Evolutionary conservation across 2,113 vertebrate species (phyloP), one percentile per base, ranked within the genome.

Genomic region (Eurystomus gularis): DNA sequence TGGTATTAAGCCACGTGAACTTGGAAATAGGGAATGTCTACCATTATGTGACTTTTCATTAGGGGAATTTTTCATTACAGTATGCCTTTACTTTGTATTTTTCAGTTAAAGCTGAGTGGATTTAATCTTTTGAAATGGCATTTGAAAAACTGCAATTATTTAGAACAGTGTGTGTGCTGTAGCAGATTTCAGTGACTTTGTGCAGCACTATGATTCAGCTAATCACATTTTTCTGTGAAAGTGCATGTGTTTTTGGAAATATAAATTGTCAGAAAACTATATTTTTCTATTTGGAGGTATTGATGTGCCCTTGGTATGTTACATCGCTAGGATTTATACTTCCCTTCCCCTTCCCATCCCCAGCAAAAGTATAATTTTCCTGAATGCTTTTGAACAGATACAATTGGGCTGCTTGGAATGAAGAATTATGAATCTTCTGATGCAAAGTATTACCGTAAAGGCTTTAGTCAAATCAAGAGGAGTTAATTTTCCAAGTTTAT

Each of bases 1-100:
- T 54, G 17, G 29, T 58, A 16, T 19, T 42, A 71, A 64, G 13
- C 17, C 1, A 5, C 1, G 0, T 57, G 42, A 85, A 28, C 24
- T 64, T 64, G 35, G 44, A 51, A 7, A 51, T 19, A 33, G 7
- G 40, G 18, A 26, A 5, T 25, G 7, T 69, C 7, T 62, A 37
- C 55, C 10, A 16, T 66, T 6, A 40, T 37, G 23, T 13, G 15
- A 20, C 17, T 89, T 31, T 71, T 89, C 20, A 28, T 29, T 35
- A 61, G 49, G 39, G 21, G 13, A 21, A 13, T 46, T 76, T 54
- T 79, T 82, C 9, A 29, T 66, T 75, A 20, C 62, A 29, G 4
- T 57, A 16, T 71, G 37, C 7, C 11, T 83, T 72, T n/a, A 62
- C 62, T 39, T 82, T 39, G 33, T 11, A 0, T 58, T 66, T 48